These are phyloP conservation scores for Mus spretus DNA, from an alignment of 2,797 vertebrate species.

Conservation along the genomic window DNA sequence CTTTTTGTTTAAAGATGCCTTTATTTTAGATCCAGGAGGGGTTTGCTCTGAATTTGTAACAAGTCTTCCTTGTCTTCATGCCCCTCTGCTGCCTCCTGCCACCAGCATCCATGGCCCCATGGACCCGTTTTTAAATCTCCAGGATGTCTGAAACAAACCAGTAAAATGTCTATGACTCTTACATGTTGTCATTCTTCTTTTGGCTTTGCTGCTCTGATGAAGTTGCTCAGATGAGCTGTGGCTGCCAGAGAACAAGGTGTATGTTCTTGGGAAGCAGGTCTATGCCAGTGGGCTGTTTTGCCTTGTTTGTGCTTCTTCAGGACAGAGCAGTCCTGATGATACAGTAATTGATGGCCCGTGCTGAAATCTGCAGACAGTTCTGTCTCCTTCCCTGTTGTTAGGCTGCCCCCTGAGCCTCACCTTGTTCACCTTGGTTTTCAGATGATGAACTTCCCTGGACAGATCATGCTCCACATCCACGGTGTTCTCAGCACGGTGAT, in stretches of 20 bases:
- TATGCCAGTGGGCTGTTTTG: constrained; percentile 71
- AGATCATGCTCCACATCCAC: constrained; percentile 60
- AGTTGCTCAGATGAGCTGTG: constrained; percentile 81
- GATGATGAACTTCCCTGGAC: constrained; percentile 75
- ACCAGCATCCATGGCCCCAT: constrained; percentile 86
- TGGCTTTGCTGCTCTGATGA: constrained; percentile 86
- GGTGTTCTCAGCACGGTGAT: constrained; percentile 68
- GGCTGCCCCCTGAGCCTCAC: constrained; percentile 71
- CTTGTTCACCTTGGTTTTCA: constrained; percentile 82
- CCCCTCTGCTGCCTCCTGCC: constrained; percentile 75
- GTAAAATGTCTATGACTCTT: constrained; percentile 88
- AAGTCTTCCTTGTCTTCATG: constrained; percentile 68
- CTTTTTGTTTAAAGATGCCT: constrained; percentile 85
- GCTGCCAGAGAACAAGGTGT: constrained; percentile 77
- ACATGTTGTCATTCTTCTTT: constrained; percentile 86
- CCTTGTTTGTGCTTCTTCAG: neutral
- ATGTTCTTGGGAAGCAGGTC: constrained; percentile 74
- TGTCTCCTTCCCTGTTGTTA: neutral
- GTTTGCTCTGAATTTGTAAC: constrained; percentile 86
- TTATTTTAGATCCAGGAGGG: constrained; percentile 86
- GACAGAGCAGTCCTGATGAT: neutral
- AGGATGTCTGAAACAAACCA: constrained; percentile 85
- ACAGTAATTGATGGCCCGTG: neutral
- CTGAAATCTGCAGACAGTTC: neutral
- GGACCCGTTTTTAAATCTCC: constrained; percentile 88